Evolutionary conservation across 2,113 vertebrate species (phyloP).

Genomic region (Neotoma lepida): DNA sequence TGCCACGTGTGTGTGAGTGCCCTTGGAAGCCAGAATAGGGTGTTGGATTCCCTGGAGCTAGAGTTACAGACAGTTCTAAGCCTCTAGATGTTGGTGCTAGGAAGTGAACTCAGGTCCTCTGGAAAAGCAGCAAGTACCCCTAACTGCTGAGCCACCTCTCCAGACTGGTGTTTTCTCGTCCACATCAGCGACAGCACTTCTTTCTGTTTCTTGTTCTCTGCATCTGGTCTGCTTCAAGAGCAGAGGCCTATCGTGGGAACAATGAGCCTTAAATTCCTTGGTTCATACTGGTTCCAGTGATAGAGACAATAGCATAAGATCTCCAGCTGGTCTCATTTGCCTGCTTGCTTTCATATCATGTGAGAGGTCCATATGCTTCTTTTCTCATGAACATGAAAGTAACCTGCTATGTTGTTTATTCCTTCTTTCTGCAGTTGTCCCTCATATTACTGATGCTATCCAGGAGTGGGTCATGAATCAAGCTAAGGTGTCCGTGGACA

Average conservation of each 20-base stretch:
- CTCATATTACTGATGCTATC: constrained; percentile 89
- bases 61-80: background rate
- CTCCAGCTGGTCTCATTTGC: background rate
- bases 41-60: background rate
- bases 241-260: background rate
- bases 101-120: background rate
- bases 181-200: too few relatives aligned
- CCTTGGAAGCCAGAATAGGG: background rate
- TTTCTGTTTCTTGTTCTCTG: background rate
- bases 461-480: constrained; percentile 91
- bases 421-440: constrained; percentile 85
- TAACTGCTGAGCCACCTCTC: background rate
- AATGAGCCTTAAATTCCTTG: background rate
- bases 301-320: background rate
- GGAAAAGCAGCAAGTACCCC: background rate
- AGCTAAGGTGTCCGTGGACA: constrained; percentile 87
- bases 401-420: background rate
- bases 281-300: background rate
- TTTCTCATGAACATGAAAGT: background rate
- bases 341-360: background rate
- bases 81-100: background rate
- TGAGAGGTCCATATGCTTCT: background rate
- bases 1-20: background rate
- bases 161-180: background rate
- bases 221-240: background rate